Conservation (phyloP, 2,797 vertebrate genomes). For the Ctenochaetus hawaiiensis region DNA sequence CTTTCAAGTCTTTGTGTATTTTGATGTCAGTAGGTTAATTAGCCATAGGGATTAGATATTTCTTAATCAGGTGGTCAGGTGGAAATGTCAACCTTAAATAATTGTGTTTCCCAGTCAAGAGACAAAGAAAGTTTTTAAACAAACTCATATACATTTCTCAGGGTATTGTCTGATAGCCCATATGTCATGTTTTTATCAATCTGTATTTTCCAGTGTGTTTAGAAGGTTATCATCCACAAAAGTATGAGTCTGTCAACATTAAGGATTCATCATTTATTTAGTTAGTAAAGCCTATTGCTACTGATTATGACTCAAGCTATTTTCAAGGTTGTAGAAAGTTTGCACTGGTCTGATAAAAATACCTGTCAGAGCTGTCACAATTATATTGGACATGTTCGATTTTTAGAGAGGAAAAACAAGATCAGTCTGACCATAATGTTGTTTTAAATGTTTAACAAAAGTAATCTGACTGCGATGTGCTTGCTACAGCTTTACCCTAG, state of each 20-base stretch:
- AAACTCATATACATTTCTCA: conserved; percentile 8
- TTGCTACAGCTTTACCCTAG: background rate
- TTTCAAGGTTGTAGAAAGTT: conserved; percentile 16
- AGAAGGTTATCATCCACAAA: conserved; percentile 12
- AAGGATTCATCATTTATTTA: conserved; percentile 16
- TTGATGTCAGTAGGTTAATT: conserved; percentile 65
- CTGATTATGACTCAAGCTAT: conserved; percentile 13
- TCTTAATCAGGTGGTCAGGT: conserved; percentile 30
- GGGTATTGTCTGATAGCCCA: background rate
- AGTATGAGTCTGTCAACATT: conserved; percentile 8
- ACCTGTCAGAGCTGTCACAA: background rate
- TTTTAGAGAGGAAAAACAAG: background rate
- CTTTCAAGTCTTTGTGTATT: conserved; percentile 24
- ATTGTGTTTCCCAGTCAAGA: background rate
- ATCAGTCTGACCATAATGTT: background rate
- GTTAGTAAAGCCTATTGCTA: background rate
- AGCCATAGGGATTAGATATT: conserved; percentile 48
- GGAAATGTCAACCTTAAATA: conserved; percentile 27
- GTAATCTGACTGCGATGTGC: background rate
- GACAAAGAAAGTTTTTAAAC: background rate
- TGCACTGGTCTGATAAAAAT: conserved; percentile 9
- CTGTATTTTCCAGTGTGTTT: background rate
- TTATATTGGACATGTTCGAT: conserved; percentile 2
- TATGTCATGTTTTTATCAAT: conserved; percentile 9
- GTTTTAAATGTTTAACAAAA: conserved; percentile 1